These are phyloP conservation scores for Falco biarmicus DNA, from an alignment of 2,797 vertebrate species.

Conservation along the genomic window DNA sequence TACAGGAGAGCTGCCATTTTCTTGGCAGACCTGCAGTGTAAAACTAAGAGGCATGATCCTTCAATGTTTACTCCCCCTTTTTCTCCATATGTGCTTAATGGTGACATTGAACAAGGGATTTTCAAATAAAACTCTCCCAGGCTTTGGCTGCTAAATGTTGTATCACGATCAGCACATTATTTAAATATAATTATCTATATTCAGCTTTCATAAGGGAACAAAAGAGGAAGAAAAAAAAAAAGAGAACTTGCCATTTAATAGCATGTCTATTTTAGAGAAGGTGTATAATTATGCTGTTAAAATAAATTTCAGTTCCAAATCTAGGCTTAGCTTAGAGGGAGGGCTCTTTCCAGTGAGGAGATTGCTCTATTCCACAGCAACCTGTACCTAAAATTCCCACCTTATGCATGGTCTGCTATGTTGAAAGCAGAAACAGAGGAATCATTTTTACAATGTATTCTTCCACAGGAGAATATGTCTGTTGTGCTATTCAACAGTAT, in stretches of 20 bases:
- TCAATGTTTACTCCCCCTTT: not conserved
- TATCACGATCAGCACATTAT: constrained; percentile 47
- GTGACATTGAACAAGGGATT: not conserved
- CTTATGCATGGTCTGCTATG: not conserved
- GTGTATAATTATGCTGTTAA: constrained; percentile 59
- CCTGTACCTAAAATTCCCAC: not conserved
- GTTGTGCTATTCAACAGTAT: not conserved
- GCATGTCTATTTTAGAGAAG: constrained; percentile 35
- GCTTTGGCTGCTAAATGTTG: constrained; percentile 42
- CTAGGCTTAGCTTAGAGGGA: constrained; percentile 14
- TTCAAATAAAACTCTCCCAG: constrained; percentile 15
- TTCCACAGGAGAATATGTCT: not conserved
- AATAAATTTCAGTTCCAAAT: constrained; percentile 49
- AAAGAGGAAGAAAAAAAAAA: not conserved
- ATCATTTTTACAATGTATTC: not conserved
- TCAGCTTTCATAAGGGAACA: constrained; percentile 40
- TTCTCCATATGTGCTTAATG: not conserved
- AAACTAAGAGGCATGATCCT: not conserved
- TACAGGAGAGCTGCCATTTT: not conserved
- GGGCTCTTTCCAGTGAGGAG: not conserved
- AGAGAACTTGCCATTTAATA: constrained; percentile 54
- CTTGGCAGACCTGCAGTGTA: not conserved
- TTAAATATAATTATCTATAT: constrained; percentile 61
- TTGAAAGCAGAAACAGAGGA: not conserved
- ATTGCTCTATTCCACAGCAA: not conserved